Evolutionary conservation across 1,140 invertebrate species (phyloP), one percentile per base, ranked within the genome.

Genomic region (Diachasmimorpha longicaudata): DNA sequence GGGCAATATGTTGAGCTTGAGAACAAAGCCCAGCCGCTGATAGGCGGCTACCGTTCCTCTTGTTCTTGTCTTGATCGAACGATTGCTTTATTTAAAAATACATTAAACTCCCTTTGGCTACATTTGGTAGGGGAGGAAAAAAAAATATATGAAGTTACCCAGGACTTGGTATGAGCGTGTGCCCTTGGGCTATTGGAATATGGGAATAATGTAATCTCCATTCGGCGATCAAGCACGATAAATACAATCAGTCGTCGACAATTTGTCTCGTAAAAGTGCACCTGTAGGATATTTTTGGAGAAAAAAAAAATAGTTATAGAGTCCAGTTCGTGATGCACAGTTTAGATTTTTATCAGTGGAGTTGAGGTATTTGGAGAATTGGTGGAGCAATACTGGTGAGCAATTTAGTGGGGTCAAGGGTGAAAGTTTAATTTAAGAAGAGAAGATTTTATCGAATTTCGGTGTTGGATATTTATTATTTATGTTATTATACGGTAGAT

Each of bases 11-110:
- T 72, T 19, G 70, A 58, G 46, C 52, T 46, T 10, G 52, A 44
- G 25, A 63, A 55, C 23, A 39, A 73, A 66, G 52, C 31, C 11
- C 25, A 39, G 37, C 46, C 13, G 1, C 72, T 10, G 6, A 11
- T 5, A 16, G 8, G 21, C 19, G 39, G 69, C 69, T 71, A 71
- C 69, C 39, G 67, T 44, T 37, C 11, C 67, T 21, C 67, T 69
- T 69, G 31, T 48, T 71, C 36, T 71, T 69, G 68, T 79, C 78
- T 79, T 78, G 83, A 84, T 84, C 83, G 70, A 19, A 79, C 83
- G 83, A 84, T 84, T 84, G 82, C 81, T 84, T 84, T 84, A 84
- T 83, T 84, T 83, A 25, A 63, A 79, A 84, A 80, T 80, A 77
- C 79, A 79, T 81, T 83, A 81, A 82, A 80, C 67, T 69, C 48